A percentile compares a stretch with the other conserved stretches of the same genome.
These are phyloP conservation scores for Andricus grossulariae DNA, from an alignment of 1,140 invertebrate species.

Conservation along the genomic window DNA sequence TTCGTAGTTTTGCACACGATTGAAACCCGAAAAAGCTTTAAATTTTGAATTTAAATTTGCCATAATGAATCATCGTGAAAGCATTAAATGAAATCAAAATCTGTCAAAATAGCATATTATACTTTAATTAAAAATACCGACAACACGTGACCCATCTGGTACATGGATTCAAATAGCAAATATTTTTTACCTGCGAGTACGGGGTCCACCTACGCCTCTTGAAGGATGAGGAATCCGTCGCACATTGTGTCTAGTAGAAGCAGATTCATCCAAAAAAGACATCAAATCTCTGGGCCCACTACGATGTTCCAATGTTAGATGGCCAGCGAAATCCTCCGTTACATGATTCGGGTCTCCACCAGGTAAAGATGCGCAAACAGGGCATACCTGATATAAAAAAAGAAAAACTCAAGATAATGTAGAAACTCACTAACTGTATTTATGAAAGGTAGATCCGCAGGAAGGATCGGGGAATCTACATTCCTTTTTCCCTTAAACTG, in stretches of 20 bases:
- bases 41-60: too few species aligned
- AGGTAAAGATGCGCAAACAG: slow-evolving; percentile 95
- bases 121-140: slow-evolving; percentile 31
- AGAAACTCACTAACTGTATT: slow-evolving; percentile 9
- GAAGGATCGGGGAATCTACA: not conserved
- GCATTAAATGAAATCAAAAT: too few species aligned
- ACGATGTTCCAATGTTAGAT: slow-evolving; percentile 95
- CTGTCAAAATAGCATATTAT: too few species aligned
- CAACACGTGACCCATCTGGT: too few species aligned
- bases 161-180: not conserved
- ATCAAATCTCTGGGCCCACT: slow-evolving; percentile 90
- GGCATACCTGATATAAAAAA: slow-evolving; percentile 84
- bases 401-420: slow-evolving; percentile 19
- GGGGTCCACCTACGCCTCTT: slow-evolving; percentile 84
- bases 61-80: too few species aligned
- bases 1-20: too few species aligned
- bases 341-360: slow-evolving; percentile 98
- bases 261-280: slow-evolving; percentile 92
- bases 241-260: slow-evolving; percentile 87
- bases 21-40: too few species aligned
- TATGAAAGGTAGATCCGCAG: slow-evolving; percentile 24
- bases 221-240: slow-evolving; percentile 90
- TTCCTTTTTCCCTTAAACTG: too few species aligned
- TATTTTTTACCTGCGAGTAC: slow-evolving; percentile 79
- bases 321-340: slow-evolving; percentile 97